Conservation (phyloP, 2,113 vertebrate species). For the Phycodurus eques region DNA sequence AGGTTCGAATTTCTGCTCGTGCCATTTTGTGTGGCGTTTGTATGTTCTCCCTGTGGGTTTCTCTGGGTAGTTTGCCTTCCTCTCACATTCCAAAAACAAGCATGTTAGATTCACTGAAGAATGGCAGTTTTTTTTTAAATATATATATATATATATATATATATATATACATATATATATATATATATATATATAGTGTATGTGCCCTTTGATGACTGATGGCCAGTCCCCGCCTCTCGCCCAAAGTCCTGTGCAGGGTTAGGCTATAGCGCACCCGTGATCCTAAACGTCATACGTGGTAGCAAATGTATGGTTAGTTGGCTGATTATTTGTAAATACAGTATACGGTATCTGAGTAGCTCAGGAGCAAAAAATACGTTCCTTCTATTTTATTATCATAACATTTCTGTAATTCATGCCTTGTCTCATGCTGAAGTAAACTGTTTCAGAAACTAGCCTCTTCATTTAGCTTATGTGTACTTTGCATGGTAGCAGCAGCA, state of each 20-base stretch:
- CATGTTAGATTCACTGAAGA: no score
- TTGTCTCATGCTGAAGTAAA: no score
- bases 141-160: no score
- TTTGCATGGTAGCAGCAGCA: slow-evolving; percentile 64
- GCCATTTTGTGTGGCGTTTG: no score
- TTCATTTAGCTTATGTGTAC: slow-evolving; percentile 64
- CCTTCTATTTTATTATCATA: background rate
- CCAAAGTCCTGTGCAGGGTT: no score
- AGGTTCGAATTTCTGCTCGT: background rate
- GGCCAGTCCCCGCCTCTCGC: no score
- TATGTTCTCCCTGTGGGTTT: background rate
- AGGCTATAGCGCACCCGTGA: background rate
- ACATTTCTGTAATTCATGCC: background rate
- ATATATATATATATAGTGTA: no score
- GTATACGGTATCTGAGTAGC: background rate
- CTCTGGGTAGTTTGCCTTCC: background rate
- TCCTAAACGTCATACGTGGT: background rate
- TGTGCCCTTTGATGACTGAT: no score
- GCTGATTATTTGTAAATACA: background rate
- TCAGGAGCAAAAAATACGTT: background rate
- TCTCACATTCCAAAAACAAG: background rate
- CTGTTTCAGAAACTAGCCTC: slow-evolving; percentile 63
- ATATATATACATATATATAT: no score
- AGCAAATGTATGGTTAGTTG: background rate
- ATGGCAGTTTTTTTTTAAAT: no score